phyloP scores from a whole-genome alignment of 2,113 vertebrate species.

The Empidonax alnorum region DNA sequence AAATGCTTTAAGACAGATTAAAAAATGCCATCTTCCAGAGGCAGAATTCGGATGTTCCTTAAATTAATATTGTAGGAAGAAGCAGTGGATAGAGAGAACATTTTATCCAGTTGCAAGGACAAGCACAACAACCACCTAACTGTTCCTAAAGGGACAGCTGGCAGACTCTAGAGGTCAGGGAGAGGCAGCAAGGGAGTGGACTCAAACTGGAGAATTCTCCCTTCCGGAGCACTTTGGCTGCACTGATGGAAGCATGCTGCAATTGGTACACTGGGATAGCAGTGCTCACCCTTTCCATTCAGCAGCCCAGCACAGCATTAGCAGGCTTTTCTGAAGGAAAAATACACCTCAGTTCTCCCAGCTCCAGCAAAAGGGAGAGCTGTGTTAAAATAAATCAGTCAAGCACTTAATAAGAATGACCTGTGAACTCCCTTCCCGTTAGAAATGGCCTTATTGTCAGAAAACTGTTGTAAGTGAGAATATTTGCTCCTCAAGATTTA shows the following conservation, averaged over 20 bases:
- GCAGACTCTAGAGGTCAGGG: not conserved
- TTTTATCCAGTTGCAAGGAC: not conserved
- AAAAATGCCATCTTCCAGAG: not conserved
- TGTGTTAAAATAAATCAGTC: constrained; percentile 52
- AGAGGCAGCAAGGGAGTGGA: not conserved
- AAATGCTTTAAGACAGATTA: not conserved
- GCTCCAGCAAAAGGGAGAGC: not conserved
- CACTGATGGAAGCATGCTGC: not conserved
- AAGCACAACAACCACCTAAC: not conserved
- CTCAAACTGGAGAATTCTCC: not conserved
- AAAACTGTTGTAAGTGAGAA: constrained; percentile 36
- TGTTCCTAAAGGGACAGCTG: not conserved
- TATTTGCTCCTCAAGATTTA: constrained; percentile 25
- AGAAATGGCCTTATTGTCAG: constrained; percentile 36
- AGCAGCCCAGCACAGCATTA: not conserved
- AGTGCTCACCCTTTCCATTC: not conserved
- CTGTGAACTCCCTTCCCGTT: constrained; percentile 35
- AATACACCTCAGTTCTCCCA: not conserved
- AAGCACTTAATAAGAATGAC: constrained; percentile 57
- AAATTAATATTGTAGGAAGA: not conserved
- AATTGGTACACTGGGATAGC: not conserved
- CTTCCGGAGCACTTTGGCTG: not conserved
- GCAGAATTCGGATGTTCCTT: not conserved
- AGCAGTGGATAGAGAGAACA: not conserved
- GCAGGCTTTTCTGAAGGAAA: not conserved